phyloP scores from a whole-genome alignment of 2,113 vertebrate species.

The Octodon degus region DNA sequence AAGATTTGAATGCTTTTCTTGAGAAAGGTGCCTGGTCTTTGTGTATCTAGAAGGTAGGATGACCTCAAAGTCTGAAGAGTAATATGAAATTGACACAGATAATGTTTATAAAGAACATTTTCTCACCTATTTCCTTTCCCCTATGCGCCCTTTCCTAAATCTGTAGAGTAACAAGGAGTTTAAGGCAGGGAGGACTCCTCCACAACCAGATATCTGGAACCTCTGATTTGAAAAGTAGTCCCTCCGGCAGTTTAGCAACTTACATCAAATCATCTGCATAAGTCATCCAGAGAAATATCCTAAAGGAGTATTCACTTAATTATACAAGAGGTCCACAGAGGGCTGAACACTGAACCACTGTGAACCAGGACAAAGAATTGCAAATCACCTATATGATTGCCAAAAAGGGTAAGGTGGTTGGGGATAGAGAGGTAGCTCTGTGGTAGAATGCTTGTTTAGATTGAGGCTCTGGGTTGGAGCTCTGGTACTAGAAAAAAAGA shows the following conservation, averaged over 20 bases:
- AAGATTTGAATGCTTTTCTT: background rate
- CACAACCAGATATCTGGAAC: background rate
- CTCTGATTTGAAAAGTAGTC: background rate
- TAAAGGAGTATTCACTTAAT: background rate
- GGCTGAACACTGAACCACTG: background rate
- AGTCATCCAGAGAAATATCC: background rate
- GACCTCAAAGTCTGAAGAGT: background rate
- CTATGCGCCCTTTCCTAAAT: background rate
- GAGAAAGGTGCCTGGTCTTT: background rate
- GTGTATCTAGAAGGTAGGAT: background rate
- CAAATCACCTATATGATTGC: background rate
- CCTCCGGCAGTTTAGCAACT: background rate
- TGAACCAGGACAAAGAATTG: background rate
- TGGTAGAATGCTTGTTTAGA: background rate
- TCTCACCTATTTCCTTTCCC: background rate
- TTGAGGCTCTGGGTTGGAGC: background rate
- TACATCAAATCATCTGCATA: background rate
- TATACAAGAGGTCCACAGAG: background rate
- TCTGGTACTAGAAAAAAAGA: background rate
- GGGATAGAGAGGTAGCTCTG: no score
- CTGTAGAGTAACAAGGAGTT: background rate
- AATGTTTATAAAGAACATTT: background rate
- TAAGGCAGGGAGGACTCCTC: background rate
- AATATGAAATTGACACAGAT: background rate
- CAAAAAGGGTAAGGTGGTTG: background rate